Evolutionary conservation across 2,888 invertebrate genomes (phyloP).

Genomic region (Acronicta leporina): DNA sequence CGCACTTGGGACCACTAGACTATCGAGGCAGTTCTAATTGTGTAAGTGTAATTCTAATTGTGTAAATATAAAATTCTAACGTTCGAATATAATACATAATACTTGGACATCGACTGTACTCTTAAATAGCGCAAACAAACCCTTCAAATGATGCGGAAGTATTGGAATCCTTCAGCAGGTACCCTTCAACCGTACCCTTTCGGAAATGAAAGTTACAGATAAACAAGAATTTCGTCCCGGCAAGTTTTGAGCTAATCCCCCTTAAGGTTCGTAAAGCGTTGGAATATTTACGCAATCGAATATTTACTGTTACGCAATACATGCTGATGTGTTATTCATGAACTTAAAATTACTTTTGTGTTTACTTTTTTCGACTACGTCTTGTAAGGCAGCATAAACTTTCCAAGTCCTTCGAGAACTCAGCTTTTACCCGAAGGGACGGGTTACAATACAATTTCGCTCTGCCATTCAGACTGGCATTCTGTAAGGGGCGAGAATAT

Average conservation of each 20-base stretch:
- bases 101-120: background rate
- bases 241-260: slow-evolving; percentile 5
- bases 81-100: too few species aligned
- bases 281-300: slow-evolving; percentile 5
- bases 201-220: slow-evolving; percentile 5
- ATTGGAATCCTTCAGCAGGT: slow-evolving; percentile 18
- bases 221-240: slow-evolving; percentile 10
- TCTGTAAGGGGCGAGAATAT: too few species aligned
- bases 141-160: slow-evolving; percentile 13
- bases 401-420: too few species aligned
- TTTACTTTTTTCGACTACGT: background rate
- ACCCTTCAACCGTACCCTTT: slow-evolving; percentile 1
- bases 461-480: too few species aligned
- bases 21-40: too few species aligned
- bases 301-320: slow-evolving; percentile 7
- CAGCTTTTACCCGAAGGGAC: too few species aligned
- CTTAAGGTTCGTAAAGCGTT: background rate
- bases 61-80: too few species aligned
- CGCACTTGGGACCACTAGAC: too few species aligned
- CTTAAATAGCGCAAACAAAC: slow-evolving; percentile 9
- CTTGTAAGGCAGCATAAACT: too few species aligned
- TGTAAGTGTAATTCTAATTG: too few species aligned
- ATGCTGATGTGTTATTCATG: slow-evolving; percentile 2
- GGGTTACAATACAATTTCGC: too few species aligned
- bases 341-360: background rate